A percentile compares a stretch with the other conserved stretches of the same genome.
Conservation (phyloP, 2,113 vertebrate species). For the Apodemus speciosus region DNA sequence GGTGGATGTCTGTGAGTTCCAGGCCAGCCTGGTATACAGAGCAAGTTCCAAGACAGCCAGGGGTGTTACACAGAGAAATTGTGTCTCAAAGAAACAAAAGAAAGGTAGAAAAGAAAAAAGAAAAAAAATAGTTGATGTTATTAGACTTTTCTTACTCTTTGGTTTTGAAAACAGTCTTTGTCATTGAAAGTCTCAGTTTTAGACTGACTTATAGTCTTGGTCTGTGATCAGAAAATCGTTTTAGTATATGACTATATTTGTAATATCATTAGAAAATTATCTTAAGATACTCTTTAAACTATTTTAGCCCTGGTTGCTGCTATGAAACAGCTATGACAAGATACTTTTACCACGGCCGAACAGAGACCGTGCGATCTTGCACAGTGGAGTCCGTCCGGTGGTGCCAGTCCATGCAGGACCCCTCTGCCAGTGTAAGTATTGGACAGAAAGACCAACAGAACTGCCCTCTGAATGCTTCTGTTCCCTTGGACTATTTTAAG, state of each 20-base stretch:
- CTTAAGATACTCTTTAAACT: background rate
- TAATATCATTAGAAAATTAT: background rate
- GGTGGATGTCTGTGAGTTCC: background rate
- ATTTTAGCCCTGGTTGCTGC: conserved; percentile 92
- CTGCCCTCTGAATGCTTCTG: background rate
- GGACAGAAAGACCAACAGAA: background rate
- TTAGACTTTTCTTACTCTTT: conserved; percentile 14
- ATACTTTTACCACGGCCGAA: conserved; percentile 95
- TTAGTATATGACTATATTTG: background rate
- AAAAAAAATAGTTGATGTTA: background rate
- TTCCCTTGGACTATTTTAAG: background rate
- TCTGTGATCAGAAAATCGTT: background rate
- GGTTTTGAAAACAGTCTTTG: background rate
- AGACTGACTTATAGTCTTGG: background rate
- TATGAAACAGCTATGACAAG: conserved; percentile 97
- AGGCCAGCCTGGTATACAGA: background rate
- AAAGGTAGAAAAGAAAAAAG: background rate
- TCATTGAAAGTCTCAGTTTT: background rate
- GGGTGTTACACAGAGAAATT: background rate
- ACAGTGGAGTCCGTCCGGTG: conserved; percentile 92
- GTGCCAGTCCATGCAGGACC: conserved; percentile 93
- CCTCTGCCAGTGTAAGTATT: conserved; percentile 84
- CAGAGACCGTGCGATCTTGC: conserved; percentile 94
- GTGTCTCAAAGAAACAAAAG: background rate
- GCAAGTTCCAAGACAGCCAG: background rate